Evolutionary conservation across 2,797 vertebrate species (phyloP), one percentile per base, ranked within the genome.

Genomic region (Poeciliopsis presidionis): DNA sequence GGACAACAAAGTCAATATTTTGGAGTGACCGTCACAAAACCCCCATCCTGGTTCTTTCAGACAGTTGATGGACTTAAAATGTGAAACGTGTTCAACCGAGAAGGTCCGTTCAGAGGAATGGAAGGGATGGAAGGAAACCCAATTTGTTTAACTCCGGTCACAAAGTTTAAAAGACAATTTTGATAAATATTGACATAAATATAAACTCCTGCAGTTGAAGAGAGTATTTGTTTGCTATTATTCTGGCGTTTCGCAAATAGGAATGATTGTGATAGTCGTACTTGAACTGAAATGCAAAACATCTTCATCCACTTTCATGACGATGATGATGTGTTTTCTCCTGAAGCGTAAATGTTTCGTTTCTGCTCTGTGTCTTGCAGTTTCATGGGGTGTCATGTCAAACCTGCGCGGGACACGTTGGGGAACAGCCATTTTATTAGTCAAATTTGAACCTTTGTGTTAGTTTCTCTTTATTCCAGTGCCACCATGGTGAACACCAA

Each of bases 401-500:
- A 92, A 95, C 78, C 89, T 77, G 85, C 67, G 77, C 78, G 89
- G 90, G 79, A 91, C 88, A 91, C 82, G 89, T 94, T 94, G 92
- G 93, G 94, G 92, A 95, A 95, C 93, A 96, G 92, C 93, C 93
- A 94, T 94, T 96, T 95, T 95, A 96, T 96, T 95, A 92, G 94
- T 95, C 92, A 94, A 93, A 93, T 95, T 94, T 90, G 90, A 95
- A 95, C 91, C 90, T 92, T 93, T 93, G 94, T 95, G 95, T 95
- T 95, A 95, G 93, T 94, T 94, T 93, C 90, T 94, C 94, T 96
- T 96, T 96, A 95, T 93, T 96, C 88, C 91, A 93, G 94, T 94
- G 95, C 90, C 95, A 95, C 94, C 93, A 90, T 81, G 83, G 94
- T 94, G 95, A 95, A 93, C 95, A 95, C 95, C 84, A 87, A 92